Base-by-base conservation (phyloP, 2,888 invertebrate genomes). In the Leuctra nigra region DNA sequence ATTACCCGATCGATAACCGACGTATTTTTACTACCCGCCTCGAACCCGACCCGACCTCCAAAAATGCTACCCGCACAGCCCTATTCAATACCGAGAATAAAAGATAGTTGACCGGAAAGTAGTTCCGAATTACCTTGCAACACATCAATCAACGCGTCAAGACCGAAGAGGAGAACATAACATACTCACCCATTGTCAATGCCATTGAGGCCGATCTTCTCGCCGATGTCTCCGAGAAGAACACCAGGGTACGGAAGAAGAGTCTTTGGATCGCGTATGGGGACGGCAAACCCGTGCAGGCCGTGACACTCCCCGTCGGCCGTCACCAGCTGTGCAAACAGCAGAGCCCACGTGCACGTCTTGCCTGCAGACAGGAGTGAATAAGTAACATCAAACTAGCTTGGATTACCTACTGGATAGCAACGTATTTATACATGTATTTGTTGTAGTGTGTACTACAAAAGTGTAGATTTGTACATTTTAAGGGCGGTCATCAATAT, bases 151-250 rank as follows among this genome's bases (percentile, higher is more conserved):
- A n/a, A n/a, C n/a, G n/a, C n/a, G n/a, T 3, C 13, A 1, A 2
- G 4, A 9, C 2, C 7, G 24, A 23, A 50, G 1, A 50, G 13
- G 33, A 25, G 1, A 44, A 53, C 29, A 29, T 11, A 29, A 29
- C 29, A 4, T 16, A 41, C 73, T 73, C 66, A 86, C 84, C 95
- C 96, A 72, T 96, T 96, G 71, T 96, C 95, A 59, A 94, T 83
- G 2, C 92, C 94, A 69, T 94, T 88, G 52, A 92, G 80, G 7
- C 94, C 95, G 48, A 89, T 81, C 75, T 96, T 96, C 70, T 90
- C 90, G 0, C 95, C 95, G 80, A 95, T 89, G 67, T 96, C 95
- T 0, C 93, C 94, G 0, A 95, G 85, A 13, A 85, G 79, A 9
- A 96, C 81, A 0, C 94, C 94, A 1, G 91, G 89, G 70, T 84